Base-by-base conservation (phyloP, 2,113 vertebrate genomes). In the Rhea americana region DNA sequence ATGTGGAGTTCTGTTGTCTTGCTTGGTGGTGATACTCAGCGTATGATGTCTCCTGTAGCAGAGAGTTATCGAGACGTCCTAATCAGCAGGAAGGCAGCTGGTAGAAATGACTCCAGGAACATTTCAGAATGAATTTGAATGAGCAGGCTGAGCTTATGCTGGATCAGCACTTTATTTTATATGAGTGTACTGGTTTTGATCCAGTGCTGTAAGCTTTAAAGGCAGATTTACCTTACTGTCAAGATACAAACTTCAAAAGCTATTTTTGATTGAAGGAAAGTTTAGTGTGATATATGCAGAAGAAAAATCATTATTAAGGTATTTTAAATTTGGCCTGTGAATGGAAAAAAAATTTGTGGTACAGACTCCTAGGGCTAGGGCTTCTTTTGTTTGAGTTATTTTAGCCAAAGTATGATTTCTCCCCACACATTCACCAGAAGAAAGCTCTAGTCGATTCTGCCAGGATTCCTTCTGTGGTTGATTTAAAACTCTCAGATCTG, bases 191-290 rank as follows among this genome's bases (percentile, higher is more conserved):
- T 87, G 93, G 78, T 96, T 95, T 78, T 61, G 80, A 84, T 93
- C 70, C 70, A 78, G 73, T 6, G 2, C 48, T 70, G 62, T 89
- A 86, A 93, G 66, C 70, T 92, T 82, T 93, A 90, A 55, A 91
- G 77, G 25, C 74, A 89, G 62, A 89, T 96, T 93, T 93, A 89
- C 80, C 84, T 19, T 50, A 45, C 53, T 68, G 70, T 92, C 66
- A 82, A 53, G 58, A 48, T 86, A 68, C 65, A 91, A 56, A 86
- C 68, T 91, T 93, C 65, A 95, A 71, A 93, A 90, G 62, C 62
- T 89, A 5, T 89, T 68, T 83, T 85, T 78, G 89, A 81, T 43
- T 93, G 76, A 93, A 68, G 50, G 30, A 25, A 74, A 71, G 14
- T 48, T 75, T 43, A 55, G 53, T 67, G 39, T 83, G 68, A 86